These are phyloP conservation scores for Eclectus roratus DNA, from an alignment of 2,113 vertebrate species.

Conservation along the genomic window DNA sequence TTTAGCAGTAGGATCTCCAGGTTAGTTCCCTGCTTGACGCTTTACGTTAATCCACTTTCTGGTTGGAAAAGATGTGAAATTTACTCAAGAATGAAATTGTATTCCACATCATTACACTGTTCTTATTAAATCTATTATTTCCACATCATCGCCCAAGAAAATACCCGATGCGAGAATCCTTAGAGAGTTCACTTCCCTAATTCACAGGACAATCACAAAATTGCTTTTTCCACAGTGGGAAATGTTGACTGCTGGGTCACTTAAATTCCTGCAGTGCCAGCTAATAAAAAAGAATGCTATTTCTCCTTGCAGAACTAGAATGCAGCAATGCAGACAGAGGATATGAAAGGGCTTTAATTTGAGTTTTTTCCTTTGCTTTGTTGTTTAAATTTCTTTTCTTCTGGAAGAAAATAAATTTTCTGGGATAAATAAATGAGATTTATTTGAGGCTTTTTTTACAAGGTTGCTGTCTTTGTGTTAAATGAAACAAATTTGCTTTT, in stretches of 20 bases:
- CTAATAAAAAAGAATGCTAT: neutral
- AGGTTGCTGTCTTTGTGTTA: neutral
- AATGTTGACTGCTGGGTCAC: conserved; percentile 58
- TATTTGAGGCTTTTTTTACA: neutral
- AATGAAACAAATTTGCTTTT: neutral
- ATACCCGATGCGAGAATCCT: conserved; percentile 38
- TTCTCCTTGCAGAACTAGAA: neutral
- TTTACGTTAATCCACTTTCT: conserved; percentile 50
- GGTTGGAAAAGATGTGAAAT: conserved; percentile 54
- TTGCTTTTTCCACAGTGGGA: conserved; percentile 47
- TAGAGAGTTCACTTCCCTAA: conserved; percentile 47
- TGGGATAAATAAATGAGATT: neutral
- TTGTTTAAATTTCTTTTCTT: neutral
- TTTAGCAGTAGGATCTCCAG: conserved; percentile 32
- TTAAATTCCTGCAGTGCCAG: conserved; percentile 42
- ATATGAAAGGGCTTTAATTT: neutral
- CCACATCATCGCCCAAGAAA: conserved; percentile 48
- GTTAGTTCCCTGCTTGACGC: conserved; percentile 40
- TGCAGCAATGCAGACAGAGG: neutral
- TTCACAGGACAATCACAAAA: conserved; percentile 66
- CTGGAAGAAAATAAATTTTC: neutral
- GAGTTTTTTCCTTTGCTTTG: neutral
- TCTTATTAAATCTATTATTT: conserved; percentile 74
- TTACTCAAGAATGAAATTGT: conserved; percentile 71
- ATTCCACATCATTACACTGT: conserved; percentile 43